Evolutionary conservation across 2,113 vertebrate genomes (phyloP).

Genomic region (Trogon surrucura): DNA sequence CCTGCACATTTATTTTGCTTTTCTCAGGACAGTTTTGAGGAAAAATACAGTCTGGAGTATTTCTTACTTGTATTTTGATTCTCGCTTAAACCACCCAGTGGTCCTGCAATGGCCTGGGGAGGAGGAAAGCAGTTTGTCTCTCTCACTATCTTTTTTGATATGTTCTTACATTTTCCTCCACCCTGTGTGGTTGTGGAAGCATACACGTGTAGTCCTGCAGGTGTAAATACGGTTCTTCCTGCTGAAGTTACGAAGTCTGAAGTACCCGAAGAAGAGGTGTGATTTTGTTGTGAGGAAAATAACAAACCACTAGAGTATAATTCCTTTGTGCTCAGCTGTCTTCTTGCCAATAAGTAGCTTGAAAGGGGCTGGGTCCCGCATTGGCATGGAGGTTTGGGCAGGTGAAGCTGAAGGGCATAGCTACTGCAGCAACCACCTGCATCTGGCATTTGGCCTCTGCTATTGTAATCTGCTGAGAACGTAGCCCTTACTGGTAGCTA

Average conservation of each 20-base stretch:
- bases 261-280: background rate
- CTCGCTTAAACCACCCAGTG: background rate
- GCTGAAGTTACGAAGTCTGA: fast-evolving
- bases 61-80: background rate
- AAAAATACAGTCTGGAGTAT: background rate
- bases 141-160: background rate
- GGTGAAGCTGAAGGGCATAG: background rate
- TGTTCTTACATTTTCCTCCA: background rate
- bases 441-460: background rate
- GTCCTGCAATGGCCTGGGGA: background rate
- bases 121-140: background rate
- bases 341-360: background rate
- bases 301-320: background rate
- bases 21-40: background rate
- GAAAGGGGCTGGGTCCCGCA: background rate
- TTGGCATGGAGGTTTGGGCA: background rate
- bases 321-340: background rate
- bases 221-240: background rate
- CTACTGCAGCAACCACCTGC: background rate
- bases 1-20: background rate
- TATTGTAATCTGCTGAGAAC: background rate
- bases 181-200: background rate
- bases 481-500: background rate
- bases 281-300: background rate
- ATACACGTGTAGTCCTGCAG: fast-evolving